Evolutionary conservation across 1,140 invertebrate genomes (phyloP), one percentile per base, ranked within the genome.

Genomic region (Drosophila eugracilis): DNA sequence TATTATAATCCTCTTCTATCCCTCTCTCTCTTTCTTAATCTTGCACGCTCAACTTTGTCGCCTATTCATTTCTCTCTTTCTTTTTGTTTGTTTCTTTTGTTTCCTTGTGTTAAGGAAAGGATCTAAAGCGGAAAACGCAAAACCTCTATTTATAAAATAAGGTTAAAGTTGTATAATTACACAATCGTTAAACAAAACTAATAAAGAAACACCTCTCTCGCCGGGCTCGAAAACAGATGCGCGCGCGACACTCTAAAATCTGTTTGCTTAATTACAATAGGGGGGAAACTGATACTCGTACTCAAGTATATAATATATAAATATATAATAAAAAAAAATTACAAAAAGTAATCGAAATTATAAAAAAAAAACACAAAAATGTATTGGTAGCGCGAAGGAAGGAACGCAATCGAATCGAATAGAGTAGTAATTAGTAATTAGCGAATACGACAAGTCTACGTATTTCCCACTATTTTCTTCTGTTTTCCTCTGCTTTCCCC

Each of bases 61-160:
- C 57, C n/a, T n/a, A n/a, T n/a, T n/a, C n/a, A n/a, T n/a, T n/a
- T n/a, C 34, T 37, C 1, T 17, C 26, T 58, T 44, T 4, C 10
- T 48, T 47, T 39, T 39, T 14, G 3, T 28, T 28, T 19, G 17
- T 42, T 42, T 22, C 19, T 42, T 50, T 24, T 28, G 42, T 21
- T 19, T 78, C 34, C 12, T 6, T 37, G 37, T 52, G 3, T 78
- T 45, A 47, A n/a, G n/a, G n/a, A 55, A 28, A 32, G 50, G 24
- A 70, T 60, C 79, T 72, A 88, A 76, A 77, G 37, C 49, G 19
- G 37, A 75, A 93, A 32, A 48, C 62, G 57, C 54, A 36, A 62
- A 60, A 63, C 24, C 70, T 52, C 36, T 73, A 73, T 73, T 73
- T 73, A 73, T 73, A 73, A 73, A 73, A 73, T 73, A 73, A 73